Evolutionary conservation across 2,113 vertebrate genomes (phyloP), one percentile per base, ranked within the genome.

Genomic region (Herpailurus yagouaroundi): DNA sequence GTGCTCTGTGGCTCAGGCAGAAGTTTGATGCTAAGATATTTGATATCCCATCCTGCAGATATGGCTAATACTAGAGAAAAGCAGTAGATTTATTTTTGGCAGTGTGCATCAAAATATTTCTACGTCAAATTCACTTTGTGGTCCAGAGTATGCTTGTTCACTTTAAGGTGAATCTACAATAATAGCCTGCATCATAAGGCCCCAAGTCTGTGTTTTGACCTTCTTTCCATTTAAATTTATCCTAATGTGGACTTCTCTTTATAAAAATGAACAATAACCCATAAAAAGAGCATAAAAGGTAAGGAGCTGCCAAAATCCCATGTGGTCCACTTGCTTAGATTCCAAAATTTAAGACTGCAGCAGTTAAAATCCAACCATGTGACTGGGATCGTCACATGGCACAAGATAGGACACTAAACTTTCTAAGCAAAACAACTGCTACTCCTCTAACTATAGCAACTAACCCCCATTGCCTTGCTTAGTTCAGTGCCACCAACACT

Each of bases 301-400:
- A 93, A 25, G 3, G 19, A 89, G 57, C 11, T 86, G 68, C 16
- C 38, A 91, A 96, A 81, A 55, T 18, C 9, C 3, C 16, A 48
- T 69, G 27, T 25, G 33, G 19, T 14, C 45, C 31, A 36, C 31
- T 33, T 33, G 36, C 36, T 79, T 82, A 25, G 79, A 85, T 36
- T 79, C 11, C 94, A 5, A 77, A n/a, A 19, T 55, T 74, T 60
- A 91, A 95, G 86, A 27, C 4, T 73, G 3, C 8, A 80, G 29
- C 18, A 14, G 3, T 69, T 52, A 79, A 80, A 95, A 91, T 13
- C 18, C 64, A 95, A 31, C 0, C 1, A 16, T 5, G 25, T 1
- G 12, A 38, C 36, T 0, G 4, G 13, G 36, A 69, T 25, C 15
- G 4, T 50, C 16, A 2, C 4, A 1, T 33, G 31, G 1, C 18